phyloP scores from a whole-genome alignment of 2,888 invertebrate species.

The Machimus atricapillus region DNA sequence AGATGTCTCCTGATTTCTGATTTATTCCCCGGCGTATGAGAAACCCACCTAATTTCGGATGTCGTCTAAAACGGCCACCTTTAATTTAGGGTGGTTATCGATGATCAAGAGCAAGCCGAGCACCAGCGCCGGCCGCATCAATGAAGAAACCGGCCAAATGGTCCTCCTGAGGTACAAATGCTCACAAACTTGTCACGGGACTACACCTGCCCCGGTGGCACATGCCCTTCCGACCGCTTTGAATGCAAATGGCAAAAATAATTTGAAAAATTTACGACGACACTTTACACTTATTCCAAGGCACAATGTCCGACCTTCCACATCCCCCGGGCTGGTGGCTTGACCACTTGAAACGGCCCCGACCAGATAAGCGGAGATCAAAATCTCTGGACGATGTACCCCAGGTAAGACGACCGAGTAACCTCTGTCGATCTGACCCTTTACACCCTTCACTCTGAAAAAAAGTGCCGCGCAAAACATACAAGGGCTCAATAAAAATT shows the following conservation, averaged over 20 bases:
- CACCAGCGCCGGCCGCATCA: neutral
- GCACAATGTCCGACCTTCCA: neutral
- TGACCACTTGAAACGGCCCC: slow-evolving; percentile 7
- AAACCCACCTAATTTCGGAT: neutral
- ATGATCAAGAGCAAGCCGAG: neutral
- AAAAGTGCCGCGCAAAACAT: neutral
- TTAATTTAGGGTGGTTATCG: neutral
- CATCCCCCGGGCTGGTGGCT: neutral
- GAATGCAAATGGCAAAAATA: slow-evolving; percentile 46
- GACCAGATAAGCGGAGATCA: neutral
- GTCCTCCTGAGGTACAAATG: neutral
- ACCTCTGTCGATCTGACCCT: neutral
- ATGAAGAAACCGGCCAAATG: neutral
- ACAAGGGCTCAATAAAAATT: neutral
- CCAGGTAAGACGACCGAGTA: neutral
- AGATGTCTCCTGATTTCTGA: neutral
- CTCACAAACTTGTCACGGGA: neutral
- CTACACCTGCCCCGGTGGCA: slow-evolving; percentile 44
- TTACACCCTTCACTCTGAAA: neutral
- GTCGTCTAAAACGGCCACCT: neutral
- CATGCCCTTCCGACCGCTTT: slow-evolving; percentile 41
- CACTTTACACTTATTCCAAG: slow-evolving; percentile 44
- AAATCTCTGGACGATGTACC: neutral
- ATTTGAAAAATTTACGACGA: slow-evolving; percentile 47
- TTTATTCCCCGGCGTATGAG: neutral